Conservation (phyloP, 1,140 invertebrate genomes). For the Micrasema minimum region DNA sequence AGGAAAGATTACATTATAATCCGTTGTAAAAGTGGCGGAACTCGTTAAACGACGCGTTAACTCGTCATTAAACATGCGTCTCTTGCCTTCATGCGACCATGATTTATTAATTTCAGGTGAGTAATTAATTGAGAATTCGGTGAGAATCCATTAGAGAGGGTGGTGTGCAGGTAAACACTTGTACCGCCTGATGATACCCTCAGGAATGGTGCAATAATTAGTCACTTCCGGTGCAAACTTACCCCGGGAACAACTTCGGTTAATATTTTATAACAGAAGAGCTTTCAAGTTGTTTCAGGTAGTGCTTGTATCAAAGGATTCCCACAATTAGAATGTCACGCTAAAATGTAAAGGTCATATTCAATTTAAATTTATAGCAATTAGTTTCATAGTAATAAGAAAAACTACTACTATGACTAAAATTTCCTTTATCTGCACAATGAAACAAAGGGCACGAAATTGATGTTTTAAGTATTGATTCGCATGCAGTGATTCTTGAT, state of each 20-base stretch:
- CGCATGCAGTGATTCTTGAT: too few species aligned
- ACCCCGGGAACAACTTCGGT: slow-evolving; percentile 13
- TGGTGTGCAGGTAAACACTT: slow-evolving; percentile 25
- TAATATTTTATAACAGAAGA: slow-evolving; percentile 5
- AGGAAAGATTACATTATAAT: neutral
- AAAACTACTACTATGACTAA: too few species aligned
- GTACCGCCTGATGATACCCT: slow-evolving; percentile 19
- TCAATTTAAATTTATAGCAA: too few species aligned
- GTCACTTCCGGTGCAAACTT: slow-evolving; percentile 22
- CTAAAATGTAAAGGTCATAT: too few species aligned
- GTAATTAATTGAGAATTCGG: slow-evolving; percentile 18
- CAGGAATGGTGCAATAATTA: slow-evolving; percentile 34
- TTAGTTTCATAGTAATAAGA: neutral
- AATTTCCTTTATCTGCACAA: too few species aligned
- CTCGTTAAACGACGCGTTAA: neutral
- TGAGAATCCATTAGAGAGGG: slow-evolving; percentile 14
- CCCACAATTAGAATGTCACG: too few species aligned
- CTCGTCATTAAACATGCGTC: neutral
- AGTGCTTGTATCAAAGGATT: too few species aligned
- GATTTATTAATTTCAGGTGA: slow-evolving; percentile 11
- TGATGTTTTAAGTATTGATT: too few species aligned
- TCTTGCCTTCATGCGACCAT: neutral
- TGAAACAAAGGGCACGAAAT: too few species aligned
- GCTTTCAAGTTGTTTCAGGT: too few species aligned
- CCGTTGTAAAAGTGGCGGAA: neutral